Conservation (phyloP, 1,140 invertebrate species). For the Anoplolepis gracilipes region DNA sequence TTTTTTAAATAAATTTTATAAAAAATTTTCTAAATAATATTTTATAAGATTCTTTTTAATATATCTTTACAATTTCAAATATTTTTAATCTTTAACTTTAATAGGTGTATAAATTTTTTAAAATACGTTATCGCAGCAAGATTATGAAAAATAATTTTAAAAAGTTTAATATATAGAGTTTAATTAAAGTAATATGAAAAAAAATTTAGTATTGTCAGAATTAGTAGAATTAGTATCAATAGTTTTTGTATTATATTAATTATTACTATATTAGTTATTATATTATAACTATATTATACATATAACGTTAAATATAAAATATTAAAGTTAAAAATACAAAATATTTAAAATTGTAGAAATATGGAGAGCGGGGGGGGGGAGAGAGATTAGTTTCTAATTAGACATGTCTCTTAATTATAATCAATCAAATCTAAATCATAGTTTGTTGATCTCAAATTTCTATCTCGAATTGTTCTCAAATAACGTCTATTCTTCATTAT, state of each 20-base stretch:
- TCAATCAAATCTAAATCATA: background rate
- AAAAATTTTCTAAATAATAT: background rate
- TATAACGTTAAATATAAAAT: too few species aligned
- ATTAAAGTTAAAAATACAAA: too few species aligned
- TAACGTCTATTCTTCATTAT: background rate
- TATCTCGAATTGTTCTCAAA: constrained; percentile 23
- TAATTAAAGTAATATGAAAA: background rate
- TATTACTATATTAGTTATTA: too few species aligned
- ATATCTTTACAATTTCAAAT: background rate
- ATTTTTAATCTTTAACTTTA: background rate
- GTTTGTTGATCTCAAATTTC: constrained; percentile 5
- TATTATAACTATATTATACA: too few species aligned
- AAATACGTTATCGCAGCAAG: background rate
- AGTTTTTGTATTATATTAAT: too few species aligned
- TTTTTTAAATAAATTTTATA: background rate
- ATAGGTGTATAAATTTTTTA: background rate
- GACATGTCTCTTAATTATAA: background rate
- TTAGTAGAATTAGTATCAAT: too few species aligned
- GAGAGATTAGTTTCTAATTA: too few species aligned
- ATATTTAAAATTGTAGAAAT: too few species aligned
- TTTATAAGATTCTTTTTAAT: background rate
- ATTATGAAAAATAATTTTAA: background rate
- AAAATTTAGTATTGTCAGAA: background rate
- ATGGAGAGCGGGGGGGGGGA: too few species aligned
- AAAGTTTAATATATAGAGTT: background rate